A percentile compares a stretch with the other conserved stretches of the same genome.
These are phyloP conservation scores for Phrynosoma blainvillii DNA, from an alignment of 2,113 vertebrate genomes.

Conservation along the genomic window DNA sequence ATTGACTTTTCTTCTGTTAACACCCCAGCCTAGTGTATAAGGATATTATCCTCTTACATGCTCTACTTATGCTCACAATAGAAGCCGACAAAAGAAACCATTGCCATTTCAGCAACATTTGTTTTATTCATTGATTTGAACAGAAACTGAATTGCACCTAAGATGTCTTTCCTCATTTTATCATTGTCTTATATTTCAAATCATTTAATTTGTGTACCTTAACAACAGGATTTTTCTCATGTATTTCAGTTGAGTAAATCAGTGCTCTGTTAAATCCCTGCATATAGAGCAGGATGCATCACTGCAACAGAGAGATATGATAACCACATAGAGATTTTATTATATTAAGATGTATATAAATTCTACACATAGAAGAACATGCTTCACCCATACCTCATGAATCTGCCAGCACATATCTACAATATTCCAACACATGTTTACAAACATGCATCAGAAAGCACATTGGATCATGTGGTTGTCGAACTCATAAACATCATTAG, in stretches of 20 bases:
- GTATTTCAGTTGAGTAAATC: too few species aligned
- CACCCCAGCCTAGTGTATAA: constrained; percentile 33
- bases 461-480: too few species aligned
- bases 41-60: constrained; percentile 6
- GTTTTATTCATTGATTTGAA: constrained; percentile 8
- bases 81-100: background rate
- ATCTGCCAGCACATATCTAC: background rate
- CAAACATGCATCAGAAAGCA: background rate
- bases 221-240: constrained; percentile 1
- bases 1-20: constrained; percentile 23
- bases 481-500: too few species aligned
- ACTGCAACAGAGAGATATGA: background rate
- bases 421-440: too few species aligned
- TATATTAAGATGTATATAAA: too few species aligned
- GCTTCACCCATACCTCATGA: background rate
- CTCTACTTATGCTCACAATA: constrained; percentile 32
- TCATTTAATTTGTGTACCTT: background rate
- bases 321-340: too few species aligned
- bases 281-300: background rate
- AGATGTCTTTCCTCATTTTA: constrained; percentile 9
- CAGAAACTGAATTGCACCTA: background rate
- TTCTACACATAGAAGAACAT: too few species aligned
- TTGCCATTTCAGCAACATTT: constrained; percentile 12
- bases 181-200: constrained; percentile 9
- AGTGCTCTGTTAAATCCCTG: too few species aligned